phyloP scores from a whole-genome alignment of 2,113 vertebrate species.

The Cyanistes caeruleus region DNA sequence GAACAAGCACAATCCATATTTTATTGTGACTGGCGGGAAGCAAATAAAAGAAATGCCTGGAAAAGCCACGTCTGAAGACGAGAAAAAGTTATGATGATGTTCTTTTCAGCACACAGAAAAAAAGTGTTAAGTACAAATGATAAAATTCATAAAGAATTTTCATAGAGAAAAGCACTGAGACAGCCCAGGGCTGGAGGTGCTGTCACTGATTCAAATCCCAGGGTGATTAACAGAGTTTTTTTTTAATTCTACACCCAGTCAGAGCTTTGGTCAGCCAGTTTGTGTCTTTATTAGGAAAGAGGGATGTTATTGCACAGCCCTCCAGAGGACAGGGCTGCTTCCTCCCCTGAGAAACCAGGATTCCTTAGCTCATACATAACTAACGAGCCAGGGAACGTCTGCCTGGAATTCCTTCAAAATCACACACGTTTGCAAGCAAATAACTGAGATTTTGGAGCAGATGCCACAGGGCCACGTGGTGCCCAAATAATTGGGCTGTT shows the following conservation, averaged over 20 bases:
- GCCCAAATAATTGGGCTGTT: not conserved
- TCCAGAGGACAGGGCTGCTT: conserved; percentile 9
- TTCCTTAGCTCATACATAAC: conserved; percentile 27
- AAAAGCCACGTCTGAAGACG: not conserved
- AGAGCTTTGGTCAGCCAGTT: not conserved
- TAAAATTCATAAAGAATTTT: not conserved
- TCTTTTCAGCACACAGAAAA: not conserved
- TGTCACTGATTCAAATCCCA: not conserved
- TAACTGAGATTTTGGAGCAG: not conserved
- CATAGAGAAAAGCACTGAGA: not conserved
- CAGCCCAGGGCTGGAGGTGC: not conserved
- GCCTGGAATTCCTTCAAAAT: not conserved
- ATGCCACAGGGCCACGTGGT: accelerated
- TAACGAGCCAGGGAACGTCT: not conserved
- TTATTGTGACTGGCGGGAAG: not conserved
- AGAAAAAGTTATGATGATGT: not conserved
- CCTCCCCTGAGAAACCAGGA: not conserved
- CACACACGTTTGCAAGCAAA: not conserved
- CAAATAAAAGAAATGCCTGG: not conserved
- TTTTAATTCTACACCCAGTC: not conserved
- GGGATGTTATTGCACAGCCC: conserved; percentile 16
- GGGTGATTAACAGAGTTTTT: not conserved
- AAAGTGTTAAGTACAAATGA: not conserved
- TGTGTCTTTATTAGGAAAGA: not conserved
- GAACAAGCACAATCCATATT: not conserved